Percentiles rank a stretch among this genome's conserved stretches.
Conservation (phyloP, 2,888 invertebrate genomes). For the Cynaeus angustus region DNA sequence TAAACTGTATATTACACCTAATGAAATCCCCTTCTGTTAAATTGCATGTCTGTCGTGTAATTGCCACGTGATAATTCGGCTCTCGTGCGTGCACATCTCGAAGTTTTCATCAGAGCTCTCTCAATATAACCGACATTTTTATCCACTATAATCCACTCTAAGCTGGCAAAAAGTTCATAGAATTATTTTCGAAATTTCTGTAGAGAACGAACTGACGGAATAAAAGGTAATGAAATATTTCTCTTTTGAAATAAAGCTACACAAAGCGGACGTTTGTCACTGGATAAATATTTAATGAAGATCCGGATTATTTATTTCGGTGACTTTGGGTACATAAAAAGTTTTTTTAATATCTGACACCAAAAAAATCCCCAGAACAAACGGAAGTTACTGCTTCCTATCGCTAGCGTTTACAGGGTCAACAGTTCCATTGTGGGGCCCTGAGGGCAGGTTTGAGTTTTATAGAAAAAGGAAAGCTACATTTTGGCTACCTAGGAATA, state of each 20-base stretch:
- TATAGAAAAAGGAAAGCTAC: no score
- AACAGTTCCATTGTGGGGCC: slow-evolving; percentile 15
- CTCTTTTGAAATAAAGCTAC: slow-evolving; percentile 1
- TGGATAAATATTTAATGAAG: slow-evolving; percentile 20
- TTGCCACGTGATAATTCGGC: slow-evolving; percentile 36
- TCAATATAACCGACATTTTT: slow-evolving; percentile 22
- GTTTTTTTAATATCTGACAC: slow-evolving; percentile 21
- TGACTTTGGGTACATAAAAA: slow-evolving; percentile 2
- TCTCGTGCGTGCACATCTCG: slow-evolving; percentile 5
- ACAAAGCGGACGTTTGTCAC: slow-evolving; percentile 16
- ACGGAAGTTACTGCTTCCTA: slow-evolving; percentile 32
- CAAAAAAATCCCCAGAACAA: slow-evolving; percentile 19
- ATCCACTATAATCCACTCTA: slow-evolving; percentile 11
- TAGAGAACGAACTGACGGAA: background rate
- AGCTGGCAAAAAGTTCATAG: background rate
- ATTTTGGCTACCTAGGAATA: no score
- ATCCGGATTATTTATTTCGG: slow-evolving; percentile 24
- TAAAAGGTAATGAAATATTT: slow-evolving; percentile 7
- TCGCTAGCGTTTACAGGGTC: slow-evolving; percentile 8
- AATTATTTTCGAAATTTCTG: slow-evolving; percentile 9
- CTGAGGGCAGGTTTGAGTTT: background rate
- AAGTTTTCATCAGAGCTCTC: slow-evolving; percentile 29
- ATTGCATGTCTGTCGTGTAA: slow-evolving; percentile 37
- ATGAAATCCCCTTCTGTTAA: slow-evolving; percentile 43
- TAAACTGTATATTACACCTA: slow-evolving; percentile 44